Evolutionary conservation across 2,113 vertebrate species (phyloP), one percentile per base, ranked within the genome.

Genomic region (Microcebus ravelobensis): DNA sequence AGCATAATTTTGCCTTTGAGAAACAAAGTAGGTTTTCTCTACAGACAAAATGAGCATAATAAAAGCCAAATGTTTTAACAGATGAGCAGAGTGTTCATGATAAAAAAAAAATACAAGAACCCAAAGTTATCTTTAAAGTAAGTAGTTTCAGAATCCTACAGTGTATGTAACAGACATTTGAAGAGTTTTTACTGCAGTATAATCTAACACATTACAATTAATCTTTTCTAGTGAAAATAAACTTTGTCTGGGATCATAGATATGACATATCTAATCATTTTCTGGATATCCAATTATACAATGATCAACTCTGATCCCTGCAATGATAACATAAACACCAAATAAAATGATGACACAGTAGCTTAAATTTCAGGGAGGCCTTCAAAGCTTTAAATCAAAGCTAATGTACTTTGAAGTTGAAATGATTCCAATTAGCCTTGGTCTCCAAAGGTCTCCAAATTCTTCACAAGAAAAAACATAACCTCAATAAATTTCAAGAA

Each of bases 51-150:
- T 77, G 45, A 95, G 17, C 59, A 6, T 96, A 95, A 96, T 91
- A 92, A 96, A 97, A 93, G 63, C 25, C 87, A 95, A 94, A 90
- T 34, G n/a, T 86, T 96, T 96, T 89, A 96, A 92, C 70, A 97
- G 50, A 95, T 70, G 55, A 95, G 29, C 50, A 93, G 45, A 93
- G 34, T 45, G 34, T 84, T 96, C 21, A 76, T 10, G 11, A 87
- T 50, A 36, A 68, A 82, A 81, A 81, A 86, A 73, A 23, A 48
- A 15, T 20, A 15, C 6, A 61, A 71, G 34, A 79, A 88, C 10
- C 39, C 25, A 74, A 89, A 89, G 31, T 88, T 68, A 90, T 84
- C n/a, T 91, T 96, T 92, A 77, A 91, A 94, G 11, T 39, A 57
- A 82, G 31, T 50, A 87, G 50, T 92, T 94, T 80, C 15, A 87